These are phyloP conservation scores for Eurystomus gularis DNA, from an alignment of 2,113 vertebrate species.

Conservation along the genomic window DNA sequence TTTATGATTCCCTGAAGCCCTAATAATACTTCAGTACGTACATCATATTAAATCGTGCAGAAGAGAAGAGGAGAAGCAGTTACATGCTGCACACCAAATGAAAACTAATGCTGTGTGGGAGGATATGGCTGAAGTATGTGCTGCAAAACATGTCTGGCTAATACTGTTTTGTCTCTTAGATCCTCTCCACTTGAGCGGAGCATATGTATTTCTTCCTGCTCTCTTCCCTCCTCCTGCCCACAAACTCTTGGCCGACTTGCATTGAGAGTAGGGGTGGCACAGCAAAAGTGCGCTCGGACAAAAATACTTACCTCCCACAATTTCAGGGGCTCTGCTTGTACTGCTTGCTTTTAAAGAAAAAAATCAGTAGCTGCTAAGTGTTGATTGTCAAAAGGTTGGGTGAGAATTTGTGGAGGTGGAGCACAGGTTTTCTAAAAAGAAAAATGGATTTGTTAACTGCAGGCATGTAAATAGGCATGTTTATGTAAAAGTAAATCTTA, in stretches of 20 bases:
- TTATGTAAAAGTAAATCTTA: background rate
- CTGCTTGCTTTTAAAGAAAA: background rate
- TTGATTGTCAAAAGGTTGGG: background rate
- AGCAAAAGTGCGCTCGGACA: background rate
- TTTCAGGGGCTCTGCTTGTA: background rate
- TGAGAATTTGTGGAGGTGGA: background rate
- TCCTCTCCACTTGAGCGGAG: background rate
- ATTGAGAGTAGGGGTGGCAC: background rate
- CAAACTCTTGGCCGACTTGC: background rate
- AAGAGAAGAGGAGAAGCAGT: slow-evolving; percentile 23
- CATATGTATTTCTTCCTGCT: background rate
- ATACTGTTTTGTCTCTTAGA: slow-evolving; percentile 31
- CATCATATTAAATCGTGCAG: background rate
- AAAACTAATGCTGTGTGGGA: slow-evolving; percentile 37
- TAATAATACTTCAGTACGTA: slow-evolving; percentile 3
- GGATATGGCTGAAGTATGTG: slow-evolving; percentile 25
- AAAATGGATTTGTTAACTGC: background rate
- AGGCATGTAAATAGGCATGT: background rate
- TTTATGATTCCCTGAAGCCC: background rate
- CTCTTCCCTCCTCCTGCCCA: slow-evolving; percentile 4
- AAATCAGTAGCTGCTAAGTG: background rate
- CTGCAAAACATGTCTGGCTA: background rate
- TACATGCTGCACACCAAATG: background rate
- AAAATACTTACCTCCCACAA: background rate
- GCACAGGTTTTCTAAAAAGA: background rate